phyloP scores from a whole-genome alignment of 2,113 vertebrate genomes.

The Rattus norvegicus region GRCr8 NC_086024.1:46393001-46393500 shows the following conservation, averaged over 20 bases:
- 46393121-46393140: neutral
- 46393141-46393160: neutral
- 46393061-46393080: neutral
- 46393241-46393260: too few species aligned
- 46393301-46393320: too few species aligned
- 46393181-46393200: neutral
- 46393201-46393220: neutral
- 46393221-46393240: neutral
- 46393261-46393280: too few species aligned
- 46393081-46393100: rapidly evolving
- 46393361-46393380: neutral
- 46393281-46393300: too few species aligned
- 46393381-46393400: neutral
- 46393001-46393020: neutral
- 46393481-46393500: neutral
- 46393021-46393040: rapidly evolving
- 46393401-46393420: neutral
- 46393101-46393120: rapidly evolving
- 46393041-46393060: neutral
- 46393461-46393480: neutral
- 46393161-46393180: neutral
- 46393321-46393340: neutral
- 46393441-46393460: neutral
- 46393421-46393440: neutral
- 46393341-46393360: neutral